Base-by-base conservation (phyloP, 1,140 invertebrate genomes). In the Aphidius ervi region DNA sequence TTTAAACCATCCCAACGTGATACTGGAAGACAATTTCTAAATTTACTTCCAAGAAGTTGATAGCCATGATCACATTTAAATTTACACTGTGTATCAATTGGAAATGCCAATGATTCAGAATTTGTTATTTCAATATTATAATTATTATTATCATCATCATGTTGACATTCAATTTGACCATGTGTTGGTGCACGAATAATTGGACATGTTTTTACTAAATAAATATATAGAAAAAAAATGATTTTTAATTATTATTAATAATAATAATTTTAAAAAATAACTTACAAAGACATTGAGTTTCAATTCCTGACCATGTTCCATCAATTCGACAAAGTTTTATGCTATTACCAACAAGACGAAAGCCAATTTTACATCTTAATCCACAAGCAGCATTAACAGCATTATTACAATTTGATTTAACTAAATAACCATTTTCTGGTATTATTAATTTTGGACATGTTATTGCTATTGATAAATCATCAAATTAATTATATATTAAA, bases 341-440 rank as follows among this genome's bases (percentile, higher is more conserved):
- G 70, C 86, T 87, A 59, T 82, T 85, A 0, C 88, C 88, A 8
- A 74, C 71, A 1, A 90, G 74, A 58, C 82, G 82, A 67, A 85
- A 90, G 0, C 88, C 88, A 23, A 86, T 82, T 59, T 83, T 79
- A 70, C 88, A 90, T 46, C 85, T 76, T 42, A 88, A 74, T 2
- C 87, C 87, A 73, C 88, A 90, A 0, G 87, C 88, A 41, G 86
- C 86, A 69, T 89, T 87, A 45, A 88, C 81, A 3, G 87, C 85
- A 65, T 84, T 87, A 52, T 77, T 82, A 70, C 88, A 90, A 42
- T 68, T 73, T 37, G 78, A 80, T 63, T 87, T 86, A 0, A 90
- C 86, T 66, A 89, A 86, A 70, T 87, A 88, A 5, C 87, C 88
- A 70, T 87, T 84, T 46, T 82, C 75, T 0, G 88, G 87, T 1